Evolutionary conservation across 2,797 vertebrate species (phyloP), one percentile per base, ranked within the genome.

Genomic region (Tokudaia muenninki): DNA sequence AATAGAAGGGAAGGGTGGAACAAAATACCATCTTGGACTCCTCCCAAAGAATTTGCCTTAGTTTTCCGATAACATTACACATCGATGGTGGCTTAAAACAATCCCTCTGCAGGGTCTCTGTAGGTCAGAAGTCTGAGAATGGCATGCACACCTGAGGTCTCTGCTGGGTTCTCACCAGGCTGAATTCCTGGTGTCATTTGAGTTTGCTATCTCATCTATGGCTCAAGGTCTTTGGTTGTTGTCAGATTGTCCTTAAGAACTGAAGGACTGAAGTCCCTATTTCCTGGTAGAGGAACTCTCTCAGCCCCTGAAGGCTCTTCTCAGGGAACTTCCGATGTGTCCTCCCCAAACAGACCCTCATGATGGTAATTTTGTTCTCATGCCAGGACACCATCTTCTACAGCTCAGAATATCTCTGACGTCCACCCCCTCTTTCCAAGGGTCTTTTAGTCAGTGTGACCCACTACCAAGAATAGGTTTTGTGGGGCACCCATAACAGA

Each of bases 31-130:
- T 75, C 81, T 41, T 37, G 59, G n/a, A 13, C 81, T 87, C 87
- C 80, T 79, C 61, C 78, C 75, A 47, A 34, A 72, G 77, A 52
- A 59, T 87, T 89, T 88, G n/a, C 57, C 37, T 90, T 93, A 65
- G 16, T 93, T 94, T 95, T 95, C 70, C 61, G 63, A 34, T 31
- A 90, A 65, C 44, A 87, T 92, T n/a, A 50, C 55, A 29, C 55
- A 75, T 37, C 75, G 34, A 24, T 41, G 67, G 47, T 44, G 17
- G 59, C 31, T 95, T 90, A 37, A 84, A 92, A 86, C 34, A 94
- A 80, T 6, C 21, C 13, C 6, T 19, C 50, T 74, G 87, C 70
- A 26, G 34, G 31, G 22, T 87, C 59, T 77, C 50, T 84, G 5
- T 34, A 79, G 77, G 29, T 63, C 55, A 57, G 59, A 70, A 19